Percentiles rank a stretch among this genome's conserved stretches.
These are phyloP conservation scores for Ridgeia piscesae DNA, from an alignment of 1,140 invertebrate genomes.

Conservation along the genomic window DNA sequence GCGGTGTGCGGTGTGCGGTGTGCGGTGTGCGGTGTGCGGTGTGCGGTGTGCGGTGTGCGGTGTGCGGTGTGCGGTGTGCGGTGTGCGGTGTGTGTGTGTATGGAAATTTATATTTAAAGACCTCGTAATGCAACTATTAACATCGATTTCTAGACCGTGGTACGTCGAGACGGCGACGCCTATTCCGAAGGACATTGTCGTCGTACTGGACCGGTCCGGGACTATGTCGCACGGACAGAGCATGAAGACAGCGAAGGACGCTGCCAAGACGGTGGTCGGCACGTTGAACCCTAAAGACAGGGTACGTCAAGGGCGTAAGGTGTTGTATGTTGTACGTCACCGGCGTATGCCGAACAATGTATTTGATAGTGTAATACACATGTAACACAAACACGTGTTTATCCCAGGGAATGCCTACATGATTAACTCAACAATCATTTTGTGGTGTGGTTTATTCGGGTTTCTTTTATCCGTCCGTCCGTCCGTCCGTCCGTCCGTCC, in stretches of 20 bases:
- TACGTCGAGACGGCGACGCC: conserved; percentile 14
- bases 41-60: too few species aligned
- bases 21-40: too few species aligned
- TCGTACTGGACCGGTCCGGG: not conserved
- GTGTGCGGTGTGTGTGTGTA: too few species aligned
- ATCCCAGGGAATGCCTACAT: not conserved
- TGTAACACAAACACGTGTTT: not conserved
- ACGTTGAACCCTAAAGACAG: conserved; percentile 9
- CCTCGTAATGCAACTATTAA: not conserved
- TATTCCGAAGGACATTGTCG: conserved; percentile 9
- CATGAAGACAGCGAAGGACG: conserved; percentile 12
- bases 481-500: not conserved
- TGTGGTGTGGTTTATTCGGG: not conserved
- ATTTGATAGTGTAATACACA: not conserved
- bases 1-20: too few species aligned
- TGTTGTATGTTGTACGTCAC: too few species aligned
- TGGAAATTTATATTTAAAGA: too few species aligned
- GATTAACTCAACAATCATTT: not conserved
- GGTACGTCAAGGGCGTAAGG: not conserved
- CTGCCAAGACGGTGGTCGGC: not conserved
- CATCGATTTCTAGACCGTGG: not conserved
- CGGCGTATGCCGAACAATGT: not conserved
- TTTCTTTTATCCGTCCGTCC: too few species aligned
- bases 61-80: too few species aligned
- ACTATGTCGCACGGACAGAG: not conserved